phyloP scores from a whole-genome alignment of 2,888 invertebrate species.

The Drosophila barbarae region DNA sequence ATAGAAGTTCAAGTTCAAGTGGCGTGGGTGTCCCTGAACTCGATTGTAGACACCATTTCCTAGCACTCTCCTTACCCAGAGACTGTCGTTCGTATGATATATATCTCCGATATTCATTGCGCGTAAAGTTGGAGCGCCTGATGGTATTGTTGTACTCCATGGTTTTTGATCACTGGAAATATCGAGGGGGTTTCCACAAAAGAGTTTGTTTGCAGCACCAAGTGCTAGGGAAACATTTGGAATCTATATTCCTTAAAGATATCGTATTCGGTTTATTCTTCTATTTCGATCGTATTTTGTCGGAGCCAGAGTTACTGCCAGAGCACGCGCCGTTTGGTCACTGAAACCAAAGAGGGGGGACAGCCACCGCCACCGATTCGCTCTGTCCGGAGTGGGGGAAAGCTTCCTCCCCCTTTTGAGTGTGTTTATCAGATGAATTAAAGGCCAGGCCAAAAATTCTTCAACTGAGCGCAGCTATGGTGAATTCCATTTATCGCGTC shows the following conservation, averaged over 20 bases:
- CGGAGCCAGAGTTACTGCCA: slow-evolving; percentile 63
- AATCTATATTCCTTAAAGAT: neutral
- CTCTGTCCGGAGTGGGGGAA: slow-evolving; percentile 14
- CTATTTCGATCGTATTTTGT: slow-evolving; percentile 1
- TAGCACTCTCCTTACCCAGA: slow-evolving; percentile 57
- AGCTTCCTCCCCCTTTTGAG: slow-evolving; percentile 28
- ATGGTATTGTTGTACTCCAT: slow-evolving; percentile 60
- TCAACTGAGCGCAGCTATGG: slow-evolving; percentile 49
- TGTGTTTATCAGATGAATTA: slow-evolving; percentile 32
- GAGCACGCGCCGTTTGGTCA: slow-evolving; percentile 71
- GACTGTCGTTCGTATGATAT: slow-evolving; percentile 76
- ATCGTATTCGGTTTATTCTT: neutral
- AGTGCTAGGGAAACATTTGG: slow-evolving; percentile 21
- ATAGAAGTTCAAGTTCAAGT: slow-evolving; percentile 51
- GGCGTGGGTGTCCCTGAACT: neutral
- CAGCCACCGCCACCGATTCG: neutral
- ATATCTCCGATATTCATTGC: slow-evolving; percentile 74
- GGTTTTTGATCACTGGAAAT: slow-evolving; percentile 18
- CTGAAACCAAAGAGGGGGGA: slow-evolving; percentile 52
- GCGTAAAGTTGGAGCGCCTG: slow-evolving; percentile 75
- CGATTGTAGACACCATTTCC: neutral
- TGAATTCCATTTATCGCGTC: slow-evolving; percentile 63
- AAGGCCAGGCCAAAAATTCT: slow-evolving; percentile 54
- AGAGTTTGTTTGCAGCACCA: neutral
- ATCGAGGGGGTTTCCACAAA: slow-evolving; percentile 12